phyloP scores from a whole-genome alignment of 2,888 invertebrate genomes.

The Zygaena filipendulae region DNA sequence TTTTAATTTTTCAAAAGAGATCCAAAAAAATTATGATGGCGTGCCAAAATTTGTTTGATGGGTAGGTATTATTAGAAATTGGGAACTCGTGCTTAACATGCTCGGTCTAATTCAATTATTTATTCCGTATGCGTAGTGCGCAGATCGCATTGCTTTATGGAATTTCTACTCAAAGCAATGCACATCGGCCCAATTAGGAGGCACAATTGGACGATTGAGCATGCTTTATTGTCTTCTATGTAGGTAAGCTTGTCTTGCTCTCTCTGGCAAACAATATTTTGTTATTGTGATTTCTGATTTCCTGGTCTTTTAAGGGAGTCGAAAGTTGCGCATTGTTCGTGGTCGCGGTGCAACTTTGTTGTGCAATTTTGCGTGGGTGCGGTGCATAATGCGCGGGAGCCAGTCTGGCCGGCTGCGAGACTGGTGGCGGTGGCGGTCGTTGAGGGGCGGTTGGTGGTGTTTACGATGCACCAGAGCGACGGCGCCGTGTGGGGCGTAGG shows the following conservation, averaged over 20 bases:
- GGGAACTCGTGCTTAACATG: slow-evolving; percentile 37
- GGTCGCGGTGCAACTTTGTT: slow-evolving; percentile 34
- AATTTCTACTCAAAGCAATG: slow-evolving; percentile 44
- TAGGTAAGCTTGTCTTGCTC: too few relatives aligned
- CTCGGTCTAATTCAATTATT: slow-evolving; percentile 59
- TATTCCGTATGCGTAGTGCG: slow-evolving; percentile 56
- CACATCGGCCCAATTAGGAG: slow-evolving; percentile 58
- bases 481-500: slow-evolving; percentile 64
- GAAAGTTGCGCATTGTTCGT: slow-evolving; percentile 57
- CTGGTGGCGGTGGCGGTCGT: slow-evolving; percentile 26
- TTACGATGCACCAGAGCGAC: slow-evolving; percentile 47
- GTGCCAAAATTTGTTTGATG: slow-evolving; percentile 25
- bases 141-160: slow-evolving; percentile 57
- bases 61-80: slow-evolving; percentile 30
- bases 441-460: slow-evolving; percentile 55
- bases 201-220: slow-evolving; percentile 53
- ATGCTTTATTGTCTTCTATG: slow-evolving; percentile 54
- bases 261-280: too few relatives aligned
- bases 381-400: slow-evolving; percentile 51
- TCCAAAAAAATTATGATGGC: too few relatives aligned
- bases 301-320: slow-evolving; percentile 61
- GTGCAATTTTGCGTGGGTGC: slow-evolving; percentile 59
- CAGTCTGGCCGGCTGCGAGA: slow-evolving; percentile 40
- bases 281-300: too few relatives aligned
- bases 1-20: too few relatives aligned